Conservation (phyloP, 2,888 invertebrate species). For the Dicycla oo region DNA sequence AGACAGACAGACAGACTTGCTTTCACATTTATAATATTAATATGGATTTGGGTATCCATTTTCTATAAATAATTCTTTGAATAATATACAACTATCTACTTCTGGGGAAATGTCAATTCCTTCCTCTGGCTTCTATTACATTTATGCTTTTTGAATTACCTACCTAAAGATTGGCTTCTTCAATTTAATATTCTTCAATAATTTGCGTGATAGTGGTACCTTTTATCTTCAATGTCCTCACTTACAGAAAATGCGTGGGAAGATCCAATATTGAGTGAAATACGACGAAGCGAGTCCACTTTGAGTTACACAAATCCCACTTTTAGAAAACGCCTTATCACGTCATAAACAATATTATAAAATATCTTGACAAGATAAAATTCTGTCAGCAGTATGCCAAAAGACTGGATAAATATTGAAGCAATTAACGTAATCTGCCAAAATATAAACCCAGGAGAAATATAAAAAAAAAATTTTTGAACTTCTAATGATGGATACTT, state of each 20-base stretch:
- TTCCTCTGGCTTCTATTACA: no score
- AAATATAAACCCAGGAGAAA: slow-evolving; percentile 10
- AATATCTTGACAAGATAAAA: background rate
- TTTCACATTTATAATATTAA: no score
- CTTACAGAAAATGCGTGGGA: background rate
- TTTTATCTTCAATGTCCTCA: background rate
- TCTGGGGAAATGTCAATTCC: background rate
- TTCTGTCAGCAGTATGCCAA: background rate
- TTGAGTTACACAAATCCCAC: background rate
- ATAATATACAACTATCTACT: background rate
- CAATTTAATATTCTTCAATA: background rate
- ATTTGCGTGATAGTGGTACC: background rate
- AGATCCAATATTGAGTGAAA: background rate
- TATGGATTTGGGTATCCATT: no score
- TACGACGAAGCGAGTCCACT: background rate
- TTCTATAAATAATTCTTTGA: background rate
- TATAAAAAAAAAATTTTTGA: no score
- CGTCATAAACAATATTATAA: background rate
- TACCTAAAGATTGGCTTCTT: no score
- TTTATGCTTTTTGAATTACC: no score
- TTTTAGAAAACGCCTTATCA: background rate
- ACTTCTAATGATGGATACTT: no score
- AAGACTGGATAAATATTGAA: slow-evolving; percentile 9
- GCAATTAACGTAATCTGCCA: slow-evolving; percentile 31
- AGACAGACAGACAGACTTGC: no score